Base-by-base conservation (phyloP, 2,797 vertebrate genomes). In the Syngnathus acus region DNA sequence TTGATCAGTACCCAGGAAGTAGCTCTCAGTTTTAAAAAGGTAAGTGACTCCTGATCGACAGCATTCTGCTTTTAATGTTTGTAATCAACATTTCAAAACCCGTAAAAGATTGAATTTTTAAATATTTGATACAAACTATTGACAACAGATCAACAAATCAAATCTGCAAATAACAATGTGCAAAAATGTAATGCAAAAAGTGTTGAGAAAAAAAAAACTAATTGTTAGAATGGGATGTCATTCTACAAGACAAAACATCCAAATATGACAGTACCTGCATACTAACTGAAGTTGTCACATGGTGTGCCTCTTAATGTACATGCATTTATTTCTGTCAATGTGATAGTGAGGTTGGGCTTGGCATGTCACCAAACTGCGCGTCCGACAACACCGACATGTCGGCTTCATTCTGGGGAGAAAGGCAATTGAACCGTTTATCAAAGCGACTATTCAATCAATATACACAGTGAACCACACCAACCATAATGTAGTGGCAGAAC, bases 291-390 rank as follows among this genome's bases (percentile, higher is more conserved):
- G 21, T 14, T 21, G 13, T 45, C 61, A 63, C 42, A 48, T 3
- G 13, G 39, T 62, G 23, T 21, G 17, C 9, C 40, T 21, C 19
- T 14, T 23, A 37, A 9, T 13, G 62, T 9, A 50, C 16, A 32
- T 37, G 47, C n/a, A 43, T 37, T 43, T 68, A 51, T 68, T 19
- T 71, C 32, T n/a, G 23, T 92, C 83, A 91, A 80, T 91, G 90
- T 66, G 90, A 89, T 57, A 91, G 83, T 51, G 90, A 84, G 21
- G 87, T 84, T 1, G 91, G 91, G 39, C 91, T 92, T 65, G 91
- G 86, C 74, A 91, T 89, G 65, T 91, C 90, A 75, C 87, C 84
- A 83, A 90, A 92, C 59, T 80, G 87, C 54, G 87, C 61, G 39
- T 92, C 90, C 68, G 88, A 73, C 82, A 89, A 71, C 62, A 75